phyloP scores from a whole-genome alignment of 1,140 invertebrate genomes.

The Semibalanus balanoides region DNA sequence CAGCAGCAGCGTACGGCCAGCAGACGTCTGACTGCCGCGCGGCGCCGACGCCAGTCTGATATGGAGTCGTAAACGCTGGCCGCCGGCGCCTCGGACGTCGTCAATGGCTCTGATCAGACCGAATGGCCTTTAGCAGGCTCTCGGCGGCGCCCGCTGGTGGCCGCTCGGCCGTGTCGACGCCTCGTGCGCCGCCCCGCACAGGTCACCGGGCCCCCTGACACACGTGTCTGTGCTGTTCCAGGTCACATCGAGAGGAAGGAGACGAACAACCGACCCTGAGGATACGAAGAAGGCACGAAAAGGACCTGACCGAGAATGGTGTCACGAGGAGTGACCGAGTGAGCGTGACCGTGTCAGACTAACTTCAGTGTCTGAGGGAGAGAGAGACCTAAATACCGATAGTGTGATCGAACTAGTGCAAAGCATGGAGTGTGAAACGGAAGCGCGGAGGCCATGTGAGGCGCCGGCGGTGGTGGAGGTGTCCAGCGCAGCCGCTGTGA shows the following conservation, averaged over 20 bases:
- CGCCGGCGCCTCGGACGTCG: too few species aligned
- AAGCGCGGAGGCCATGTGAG: too few species aligned
- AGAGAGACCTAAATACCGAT: neutral
- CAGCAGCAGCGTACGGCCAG: too few species aligned
- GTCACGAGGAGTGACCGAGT: neutral
- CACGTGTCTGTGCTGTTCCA: neutral
- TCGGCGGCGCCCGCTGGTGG: neutral
- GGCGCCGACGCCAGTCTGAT: too few species aligned
- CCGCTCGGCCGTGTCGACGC: neutral
- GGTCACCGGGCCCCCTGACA: neutral
- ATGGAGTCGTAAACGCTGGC: too few species aligned
- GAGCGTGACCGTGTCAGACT: neutral
- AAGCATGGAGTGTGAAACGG: neutral
- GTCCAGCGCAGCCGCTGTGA: slow-evolving; percentile 64
- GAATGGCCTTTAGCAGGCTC: neutral
- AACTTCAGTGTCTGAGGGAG: neutral
- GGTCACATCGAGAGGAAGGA: neutral
- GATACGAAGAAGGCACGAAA: neutral
- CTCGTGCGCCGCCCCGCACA: too few species aligned
- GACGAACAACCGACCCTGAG: too few species aligned
- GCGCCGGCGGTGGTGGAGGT: slow-evolving; percentile 50
- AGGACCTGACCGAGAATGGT: too few species aligned
- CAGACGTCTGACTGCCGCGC: too few species aligned
- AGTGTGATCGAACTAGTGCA: neutral
- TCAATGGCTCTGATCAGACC: neutral